A percentile compares a stretch with the other conserved stretches of the same genome.
phyloP scores from a whole-genome alignment of 1,140 invertebrate genomes.

The Brachystomella parvula region DNA sequence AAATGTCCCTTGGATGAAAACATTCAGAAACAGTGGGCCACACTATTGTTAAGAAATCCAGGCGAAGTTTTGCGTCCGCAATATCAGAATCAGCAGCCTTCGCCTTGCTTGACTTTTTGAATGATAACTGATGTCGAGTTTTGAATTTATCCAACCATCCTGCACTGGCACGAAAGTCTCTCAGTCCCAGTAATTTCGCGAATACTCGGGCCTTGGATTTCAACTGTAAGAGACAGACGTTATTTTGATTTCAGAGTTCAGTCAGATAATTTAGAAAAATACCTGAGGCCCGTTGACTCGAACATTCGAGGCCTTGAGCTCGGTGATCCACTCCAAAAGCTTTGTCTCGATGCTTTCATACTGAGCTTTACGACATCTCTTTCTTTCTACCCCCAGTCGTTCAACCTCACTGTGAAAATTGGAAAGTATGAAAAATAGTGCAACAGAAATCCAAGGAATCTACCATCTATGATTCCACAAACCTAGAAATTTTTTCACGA shows the following conservation, averaged over 20 bases:
- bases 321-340: neutral
- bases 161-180: neutral
- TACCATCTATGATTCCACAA: no score
- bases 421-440: no score
- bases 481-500: neutral
- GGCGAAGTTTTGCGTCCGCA: neutral
- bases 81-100: neutral
- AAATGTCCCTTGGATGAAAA: constrained; percentile 12
- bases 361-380: neutral
- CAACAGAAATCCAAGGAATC: no score
- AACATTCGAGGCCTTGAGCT: neutral
- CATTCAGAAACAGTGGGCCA: neutral
- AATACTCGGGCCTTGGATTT: neutral
- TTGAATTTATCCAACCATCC: neutral
- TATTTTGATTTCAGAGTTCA: neutral
- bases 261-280: neutral
- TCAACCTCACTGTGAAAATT: neutral
- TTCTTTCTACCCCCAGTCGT: neutral
- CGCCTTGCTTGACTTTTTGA: neutral
- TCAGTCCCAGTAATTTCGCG: neutral
- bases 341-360: neutral
- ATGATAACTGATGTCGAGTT: neutral
- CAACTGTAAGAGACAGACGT: neutral
- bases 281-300: neutral
- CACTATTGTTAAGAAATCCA: constrained; percentile 5